These are phyloP conservation scores for Canis aureus DNA, from an alignment of 2,113 vertebrate genomes.

Conservation along the genomic window DNA sequence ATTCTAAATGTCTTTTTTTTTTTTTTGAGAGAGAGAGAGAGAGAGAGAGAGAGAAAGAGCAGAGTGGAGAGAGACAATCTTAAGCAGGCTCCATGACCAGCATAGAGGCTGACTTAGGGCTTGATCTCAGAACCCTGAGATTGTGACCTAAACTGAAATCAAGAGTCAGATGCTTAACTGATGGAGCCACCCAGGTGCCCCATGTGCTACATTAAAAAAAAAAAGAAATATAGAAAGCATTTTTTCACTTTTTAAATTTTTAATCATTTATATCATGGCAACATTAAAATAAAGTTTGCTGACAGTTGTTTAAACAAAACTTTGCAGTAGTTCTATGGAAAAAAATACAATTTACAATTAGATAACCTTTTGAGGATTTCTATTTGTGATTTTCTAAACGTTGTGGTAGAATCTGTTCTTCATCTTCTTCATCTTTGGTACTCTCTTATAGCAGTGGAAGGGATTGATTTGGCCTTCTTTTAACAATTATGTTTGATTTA, in stretches of 20 bases:
- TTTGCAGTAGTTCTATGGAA: neutral
- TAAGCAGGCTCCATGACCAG: neutral
- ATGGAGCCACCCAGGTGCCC: neutral
- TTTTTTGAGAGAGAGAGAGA: neutral
- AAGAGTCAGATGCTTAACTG: neutral
- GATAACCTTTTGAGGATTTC: neutral
- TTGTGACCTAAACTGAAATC: neutral
- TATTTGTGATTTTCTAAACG: neutral
- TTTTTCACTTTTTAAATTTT: neutral
- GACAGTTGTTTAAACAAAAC: neutral
- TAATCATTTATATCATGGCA: neutral
- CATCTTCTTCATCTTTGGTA: constrained; percentile 27
- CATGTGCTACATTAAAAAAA: neutral
- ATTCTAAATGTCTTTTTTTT: constrained; percentile 5
- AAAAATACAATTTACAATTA: neutral
- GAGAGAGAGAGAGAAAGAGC: neutral
- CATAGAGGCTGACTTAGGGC: neutral
- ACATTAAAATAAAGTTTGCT: neutral
- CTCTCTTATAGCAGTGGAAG: neutral
- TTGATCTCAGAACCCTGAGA: neutral
- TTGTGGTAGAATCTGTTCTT: neutral
- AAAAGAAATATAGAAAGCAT: neutral
- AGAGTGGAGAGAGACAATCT: neutral
- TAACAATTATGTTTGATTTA: neutral
- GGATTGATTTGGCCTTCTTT: neutral